phyloP scores from a whole-genome alignment of 2,797 vertebrate genomes.

The Pygocentrus nattereri region DNA sequence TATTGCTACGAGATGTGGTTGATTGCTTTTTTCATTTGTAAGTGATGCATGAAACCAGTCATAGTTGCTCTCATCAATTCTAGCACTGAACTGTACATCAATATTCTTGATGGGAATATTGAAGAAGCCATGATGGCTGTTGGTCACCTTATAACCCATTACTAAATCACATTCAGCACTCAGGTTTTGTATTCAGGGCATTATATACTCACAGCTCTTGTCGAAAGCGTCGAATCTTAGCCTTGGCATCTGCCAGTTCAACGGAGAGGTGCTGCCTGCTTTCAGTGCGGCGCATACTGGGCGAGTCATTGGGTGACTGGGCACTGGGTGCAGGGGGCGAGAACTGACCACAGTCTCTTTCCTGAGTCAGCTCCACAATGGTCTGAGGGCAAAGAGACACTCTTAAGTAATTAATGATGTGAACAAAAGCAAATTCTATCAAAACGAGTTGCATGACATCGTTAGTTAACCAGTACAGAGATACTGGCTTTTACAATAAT shows the following conservation, averaged over 20 bases:
- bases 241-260: slow-evolving; percentile 96
- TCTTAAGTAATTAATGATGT: slow-evolving; percentile 10
- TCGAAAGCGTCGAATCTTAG: slow-evolving; percentile 92
- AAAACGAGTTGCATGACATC: too few species aligned
- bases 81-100: too few species aligned
- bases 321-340: slow-evolving; percentile 81
- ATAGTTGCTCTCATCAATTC: too few species aligned
- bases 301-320: slow-evolving; percentile 91
- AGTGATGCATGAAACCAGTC: too few species aligned
- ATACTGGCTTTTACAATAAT: too few species aligned
- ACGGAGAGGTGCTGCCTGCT: slow-evolving; percentile 96
- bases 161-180: background rate
- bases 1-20: background rate
- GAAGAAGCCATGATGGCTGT: too few species aligned
- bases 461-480: too few species aligned
- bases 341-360: slow-evolving; percentile 89
- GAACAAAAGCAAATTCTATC: too few species aligned
- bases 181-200: background rate
- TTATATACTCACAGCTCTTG: slow-evolving; percentile 92
- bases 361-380: slow-evolving; percentile 93
- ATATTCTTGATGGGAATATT: too few species aligned
- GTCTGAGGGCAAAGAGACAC: slow-evolving; percentile 76
- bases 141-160: too few species aligned
- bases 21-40: background rate
- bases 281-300: slow-evolving; percentile 94